Conservation (phyloP, 2,888 invertebrate genomes). For the Agrilus cyanescens region DNA sequence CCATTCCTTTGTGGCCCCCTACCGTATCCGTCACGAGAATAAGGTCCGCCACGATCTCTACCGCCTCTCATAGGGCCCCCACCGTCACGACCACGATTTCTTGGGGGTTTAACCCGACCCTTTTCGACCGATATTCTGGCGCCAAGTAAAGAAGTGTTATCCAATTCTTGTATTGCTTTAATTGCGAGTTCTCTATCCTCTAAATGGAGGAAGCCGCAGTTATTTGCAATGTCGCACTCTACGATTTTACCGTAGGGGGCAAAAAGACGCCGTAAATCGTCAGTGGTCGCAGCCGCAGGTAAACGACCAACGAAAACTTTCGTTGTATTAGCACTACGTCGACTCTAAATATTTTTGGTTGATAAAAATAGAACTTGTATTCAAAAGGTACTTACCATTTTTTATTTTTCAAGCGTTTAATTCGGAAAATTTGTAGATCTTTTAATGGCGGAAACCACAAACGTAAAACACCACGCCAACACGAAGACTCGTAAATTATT, state of each 20-base stretch:
- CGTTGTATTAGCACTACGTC: slow-evolving; percentile 30
- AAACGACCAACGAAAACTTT: slow-evolving; percentile 92
- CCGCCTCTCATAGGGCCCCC: slow-evolving; percentile 41
- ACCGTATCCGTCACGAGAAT: slow-evolving; percentile 23
- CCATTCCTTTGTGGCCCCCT: slow-evolving; percentile 19
- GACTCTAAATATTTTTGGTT: slow-evolving; percentile 20
- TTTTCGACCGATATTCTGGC: slow-evolving; percentile 75
- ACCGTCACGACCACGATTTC: slow-evolving; percentile 42
- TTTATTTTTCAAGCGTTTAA: too few relatives aligned
- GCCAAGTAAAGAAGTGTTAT: slow-evolving; percentile 75
- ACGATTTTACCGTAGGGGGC: slow-evolving; percentile 78
- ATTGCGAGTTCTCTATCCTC: slow-evolving; percentile 71
- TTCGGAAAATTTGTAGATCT: too few relatives aligned
- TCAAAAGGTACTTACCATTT: too few relatives aligned
- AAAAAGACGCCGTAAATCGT: slow-evolving; percentile 73
- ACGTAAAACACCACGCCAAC: too few relatives aligned
- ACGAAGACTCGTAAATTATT: too few relatives aligned
- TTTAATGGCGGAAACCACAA: too few relatives aligned
- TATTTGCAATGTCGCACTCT: slow-evolving; percentile 89
- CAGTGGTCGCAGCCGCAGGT: slow-evolving; percentile 71
- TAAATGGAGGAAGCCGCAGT: slow-evolving; percentile 91
- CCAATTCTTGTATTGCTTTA: slow-evolving; percentile 66
- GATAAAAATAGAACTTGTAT: background rate
- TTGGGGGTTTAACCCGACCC: slow-evolving; percentile 63
- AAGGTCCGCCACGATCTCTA: slow-evolving; percentile 34